These are phyloP conservation scores for Drosophila siamana DNA, from an alignment of 2,888 invertebrate species.

Conservation along the genomic window DNA sequence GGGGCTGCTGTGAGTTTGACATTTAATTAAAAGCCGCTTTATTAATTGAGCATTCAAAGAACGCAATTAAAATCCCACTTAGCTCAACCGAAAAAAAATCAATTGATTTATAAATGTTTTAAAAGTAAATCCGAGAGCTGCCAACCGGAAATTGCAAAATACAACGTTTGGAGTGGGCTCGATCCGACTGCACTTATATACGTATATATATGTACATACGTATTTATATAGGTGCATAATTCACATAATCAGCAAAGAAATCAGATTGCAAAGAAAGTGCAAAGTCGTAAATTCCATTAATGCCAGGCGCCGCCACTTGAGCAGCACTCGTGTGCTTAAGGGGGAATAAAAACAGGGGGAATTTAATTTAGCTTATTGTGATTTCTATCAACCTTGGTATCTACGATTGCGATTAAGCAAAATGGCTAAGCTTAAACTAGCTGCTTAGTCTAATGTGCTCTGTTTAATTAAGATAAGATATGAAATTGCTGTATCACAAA, in stretches of 20 bases:
- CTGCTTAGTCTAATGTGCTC: conserved; percentile 14
- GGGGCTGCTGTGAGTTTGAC: conserved; percentile 36
- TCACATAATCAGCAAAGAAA: conserved; percentile 25
- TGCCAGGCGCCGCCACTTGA: conserved; percentile 13
- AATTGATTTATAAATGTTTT: conserved; percentile 27
- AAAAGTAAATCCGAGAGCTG: conserved; percentile 2
- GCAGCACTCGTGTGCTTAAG: neutral
- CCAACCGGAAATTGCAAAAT: conserved; percentile 67
- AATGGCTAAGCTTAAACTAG: conserved; percentile 2
- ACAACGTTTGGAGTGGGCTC: neutral
- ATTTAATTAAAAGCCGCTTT: conserved; percentile 48
- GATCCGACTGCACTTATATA: conserved; percentile 9
- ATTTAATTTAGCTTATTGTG: neutral
- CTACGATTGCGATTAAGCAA: conserved; percentile 6
- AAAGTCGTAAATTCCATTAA: conserved; percentile 23
- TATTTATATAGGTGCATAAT: neutral
- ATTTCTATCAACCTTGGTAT: conserved; percentile 13
- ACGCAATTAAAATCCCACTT: conserved; percentile 26
- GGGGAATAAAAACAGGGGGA: neutral
- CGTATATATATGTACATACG: neutral
- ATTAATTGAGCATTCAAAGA: conserved; percentile 41
- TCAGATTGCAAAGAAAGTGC: conserved; percentile 14
- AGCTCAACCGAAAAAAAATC: conserved; percentile 4
- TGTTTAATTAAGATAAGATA: conserved; percentile 41
- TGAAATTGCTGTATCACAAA: conserved; percentile 16